Base-by-base conservation (phyloP, 1,140 invertebrate species). In the Drosophila orosa region DNA sequence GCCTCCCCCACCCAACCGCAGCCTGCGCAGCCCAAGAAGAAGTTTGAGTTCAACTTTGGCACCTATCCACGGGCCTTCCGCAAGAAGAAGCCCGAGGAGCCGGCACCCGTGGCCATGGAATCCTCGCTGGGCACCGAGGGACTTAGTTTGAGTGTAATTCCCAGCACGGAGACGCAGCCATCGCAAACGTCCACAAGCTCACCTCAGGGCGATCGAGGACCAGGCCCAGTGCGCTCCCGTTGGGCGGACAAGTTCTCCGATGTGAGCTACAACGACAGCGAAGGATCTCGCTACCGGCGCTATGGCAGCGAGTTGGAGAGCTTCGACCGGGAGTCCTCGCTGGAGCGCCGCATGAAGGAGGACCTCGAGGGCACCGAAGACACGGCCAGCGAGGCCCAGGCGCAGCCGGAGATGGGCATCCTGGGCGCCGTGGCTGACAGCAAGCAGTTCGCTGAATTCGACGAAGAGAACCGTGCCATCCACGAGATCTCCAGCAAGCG, bases 1-100 rank as follows among this genome's bases (percentile, higher is more conserved):
- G 48, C 74, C 29, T 47, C 60, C 0, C 82, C 91, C 3, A 90
- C 87, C 6, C 40, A 54, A 60, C 84, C 86, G 2, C 69, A 66
- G 62, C 91, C 92, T 10, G 85, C 85, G 35, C n/a, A n/a, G n/a
- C 87, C 57, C 71, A 94, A 92, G 86, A 93, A 93, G 92, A 94
- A 92, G 86, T 95, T 94, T 42, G 94, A 95, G 27, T 96, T 96
- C 90, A 95, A 96, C 85, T 95, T 95, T 63, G 94, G 94, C 72
- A 96, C 96, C 0, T 96, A 95, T 91, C 96, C 96, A 1, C 93
- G 95, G 57, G 93, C 96, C 33, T 96, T 97, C 78, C 94, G 94
- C 40, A 94, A 93, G 68, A 95, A 95, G 72, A 94, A 92, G 69
- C 92, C 93, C 10, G 92, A 93, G 66, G 92, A 94, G 57, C 52